These are phyloP conservation scores for Semnornis frantzii DNA, from an alignment of 2,113 vertebrate species.

Conservation along the genomic window DNA sequence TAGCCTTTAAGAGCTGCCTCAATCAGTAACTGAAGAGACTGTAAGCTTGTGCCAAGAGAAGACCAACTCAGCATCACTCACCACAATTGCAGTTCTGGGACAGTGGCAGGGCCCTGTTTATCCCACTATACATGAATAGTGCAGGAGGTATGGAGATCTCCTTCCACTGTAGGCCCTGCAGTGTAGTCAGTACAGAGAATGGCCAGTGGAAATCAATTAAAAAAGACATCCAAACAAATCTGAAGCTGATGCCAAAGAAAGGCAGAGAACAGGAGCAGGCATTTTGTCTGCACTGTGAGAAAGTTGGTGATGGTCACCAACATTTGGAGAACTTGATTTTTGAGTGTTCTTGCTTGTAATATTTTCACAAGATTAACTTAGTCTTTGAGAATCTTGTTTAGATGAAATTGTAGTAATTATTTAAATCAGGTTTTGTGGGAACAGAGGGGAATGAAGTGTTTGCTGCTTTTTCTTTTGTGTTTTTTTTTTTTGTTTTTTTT, in stretches of 20 bases:
- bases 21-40: neutral
- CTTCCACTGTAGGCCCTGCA: neutral
- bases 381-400: neutral
- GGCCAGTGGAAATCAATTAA: neutral
- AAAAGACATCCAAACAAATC: neutral
- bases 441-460: neutral
- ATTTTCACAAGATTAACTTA: neutral
- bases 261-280: neutral
- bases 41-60: neutral
- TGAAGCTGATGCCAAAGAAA: neutral
- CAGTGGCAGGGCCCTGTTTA: neutral
- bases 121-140: neutral
- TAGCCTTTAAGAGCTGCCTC: neutral
- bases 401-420: neutral
- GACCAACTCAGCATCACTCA: neutral
- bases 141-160: neutral
- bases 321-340: neutral
- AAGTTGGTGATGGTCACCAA: neutral
- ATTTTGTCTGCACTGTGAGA: neutral
- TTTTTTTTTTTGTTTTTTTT: neutral
- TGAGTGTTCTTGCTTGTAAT: neutral
- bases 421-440: neutral
- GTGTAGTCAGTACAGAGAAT: neutral
- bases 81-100: neutral
- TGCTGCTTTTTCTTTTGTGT: neutral